Conservation (phyloP, 2,888 invertebrate species). For the Eudasyphora cyanicolor region DNA sequence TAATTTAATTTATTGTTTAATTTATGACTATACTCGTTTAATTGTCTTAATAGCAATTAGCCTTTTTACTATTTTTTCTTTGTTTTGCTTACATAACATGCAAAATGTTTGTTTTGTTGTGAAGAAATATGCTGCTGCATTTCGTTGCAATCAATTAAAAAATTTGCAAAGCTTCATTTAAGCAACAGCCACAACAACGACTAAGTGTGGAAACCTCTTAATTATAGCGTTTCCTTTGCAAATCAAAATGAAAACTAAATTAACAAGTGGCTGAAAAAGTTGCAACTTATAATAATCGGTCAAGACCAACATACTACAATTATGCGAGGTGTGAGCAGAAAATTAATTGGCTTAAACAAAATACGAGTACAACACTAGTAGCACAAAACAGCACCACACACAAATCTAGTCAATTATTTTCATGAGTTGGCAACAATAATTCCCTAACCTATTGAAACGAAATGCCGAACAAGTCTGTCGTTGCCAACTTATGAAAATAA, state of each 20-base stretch:
- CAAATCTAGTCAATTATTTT: no score
- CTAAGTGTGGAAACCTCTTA: constrained; percentile 1
- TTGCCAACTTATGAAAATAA: no score
- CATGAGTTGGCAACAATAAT: no score
- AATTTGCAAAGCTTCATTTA: background rate
- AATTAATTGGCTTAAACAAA: no score
- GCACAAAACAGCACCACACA: no score
- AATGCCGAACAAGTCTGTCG: no score
- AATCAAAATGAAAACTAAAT: background rate
- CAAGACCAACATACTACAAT: no score
- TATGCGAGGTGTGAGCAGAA: no score
- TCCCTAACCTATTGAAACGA: no score
- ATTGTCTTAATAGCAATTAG: constrained; percentile 13
- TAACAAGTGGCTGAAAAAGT: background rate
- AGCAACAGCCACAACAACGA: background rate
- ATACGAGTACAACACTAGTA: no score
- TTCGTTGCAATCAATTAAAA: background rate
- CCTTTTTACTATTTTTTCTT: background rate
- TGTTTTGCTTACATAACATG: background rate
- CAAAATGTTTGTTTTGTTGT: background rate
- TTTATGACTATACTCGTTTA: background rate
- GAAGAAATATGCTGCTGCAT: background rate
- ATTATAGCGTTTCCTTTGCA: background rate
- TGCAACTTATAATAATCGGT: no score
- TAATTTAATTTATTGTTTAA: constrained; percentile 14